A percentile compares a stretch with the other conserved stretches of the same genome.
Evolutionary conservation across 2,113 vertebrate species (phyloP).

Genomic region (Abramis brama): DNA sequence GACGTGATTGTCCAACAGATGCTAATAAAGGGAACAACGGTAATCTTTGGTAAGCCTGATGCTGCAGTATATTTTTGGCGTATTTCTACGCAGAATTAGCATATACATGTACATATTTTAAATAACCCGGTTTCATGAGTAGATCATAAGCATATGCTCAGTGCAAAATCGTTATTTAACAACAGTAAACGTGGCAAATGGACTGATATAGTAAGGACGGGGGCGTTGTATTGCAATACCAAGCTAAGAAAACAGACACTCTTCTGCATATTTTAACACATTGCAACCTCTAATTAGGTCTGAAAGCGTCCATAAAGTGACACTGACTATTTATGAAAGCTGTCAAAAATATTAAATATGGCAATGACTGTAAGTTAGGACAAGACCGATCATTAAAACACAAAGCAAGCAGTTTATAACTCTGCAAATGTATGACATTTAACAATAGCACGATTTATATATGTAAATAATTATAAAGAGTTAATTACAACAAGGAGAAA

Average conservation of each 20-base stretch:
- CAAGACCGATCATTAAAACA: slow-evolving; percentile 1
- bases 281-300: background rate
- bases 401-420: background rate
- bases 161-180: background rate
- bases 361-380: background rate
- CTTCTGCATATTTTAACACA: slow-evolving; percentile 15
- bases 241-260: slow-evolving; percentile 54
- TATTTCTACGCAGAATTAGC: slow-evolving; percentile 19
- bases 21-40: slow-evolving; percentile 16
- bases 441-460: background rate
- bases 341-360: background rate
- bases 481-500: background rate
- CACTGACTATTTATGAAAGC: slow-evolving; percentile 5
- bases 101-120: background rate
- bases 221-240: slow-evolving; percentile 21
- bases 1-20: slow-evolving; percentile 1
- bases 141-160: background rate
- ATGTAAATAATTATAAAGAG: background rate
- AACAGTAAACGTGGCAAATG: slow-evolving; percentile 38
- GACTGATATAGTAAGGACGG: slow-evolving; percentile 7
- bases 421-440: background rate
- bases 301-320: background rate
- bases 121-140: background rate
- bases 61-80: background rate
- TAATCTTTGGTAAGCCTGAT: background rate